These are phyloP conservation scores for Erpetoichthys calabaricus DNA, from an alignment of 2,797 vertebrate genomes.

Conservation along the genomic window DNA sequence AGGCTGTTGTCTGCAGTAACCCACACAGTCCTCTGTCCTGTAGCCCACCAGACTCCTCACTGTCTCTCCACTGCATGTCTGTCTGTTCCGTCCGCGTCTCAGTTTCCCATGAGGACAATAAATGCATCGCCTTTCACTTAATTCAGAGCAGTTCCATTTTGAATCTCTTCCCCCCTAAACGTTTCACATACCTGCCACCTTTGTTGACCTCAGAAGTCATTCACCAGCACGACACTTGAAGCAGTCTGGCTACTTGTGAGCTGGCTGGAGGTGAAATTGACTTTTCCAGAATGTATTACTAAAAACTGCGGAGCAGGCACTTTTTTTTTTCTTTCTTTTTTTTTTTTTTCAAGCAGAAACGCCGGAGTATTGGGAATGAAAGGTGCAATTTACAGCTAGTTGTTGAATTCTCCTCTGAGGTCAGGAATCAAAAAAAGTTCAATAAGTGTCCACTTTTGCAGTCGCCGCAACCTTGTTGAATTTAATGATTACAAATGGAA, in stretches of 20 bases:
- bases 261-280: conserved; percentile 41
- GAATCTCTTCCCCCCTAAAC: not conserved
- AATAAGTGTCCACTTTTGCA: conserved; percentile 21
- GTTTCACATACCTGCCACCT: conserved; percentile 2
- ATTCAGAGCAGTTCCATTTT: no score
- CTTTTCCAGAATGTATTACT: conserved; percentile 34
- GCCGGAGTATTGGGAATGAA: conserved; percentile 25
- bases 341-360: conserved; percentile 22
- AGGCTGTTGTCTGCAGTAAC: no score
- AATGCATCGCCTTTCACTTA: no score
- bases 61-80: no score
- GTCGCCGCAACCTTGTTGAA: conserved; percentile 17
- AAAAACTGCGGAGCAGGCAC: conserved; percentile 32
- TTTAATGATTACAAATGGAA: conserved; percentile 20
- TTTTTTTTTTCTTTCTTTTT: no score
- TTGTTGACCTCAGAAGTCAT: conserved; percentile 23
- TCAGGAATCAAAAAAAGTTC: conserved; percentile 25
- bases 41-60: no score
- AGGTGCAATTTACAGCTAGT: conserved; percentile 30
- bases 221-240: conserved; percentile 28
- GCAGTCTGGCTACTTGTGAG: conserved; percentile 28
- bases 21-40: no score
- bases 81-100: no score
- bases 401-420: conserved; percentile 27
- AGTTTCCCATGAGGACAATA: no score